Evolutionary conservation across 2,888 invertebrate species (phyloP).

Genomic region (Acrobasis repandana): DNA sequence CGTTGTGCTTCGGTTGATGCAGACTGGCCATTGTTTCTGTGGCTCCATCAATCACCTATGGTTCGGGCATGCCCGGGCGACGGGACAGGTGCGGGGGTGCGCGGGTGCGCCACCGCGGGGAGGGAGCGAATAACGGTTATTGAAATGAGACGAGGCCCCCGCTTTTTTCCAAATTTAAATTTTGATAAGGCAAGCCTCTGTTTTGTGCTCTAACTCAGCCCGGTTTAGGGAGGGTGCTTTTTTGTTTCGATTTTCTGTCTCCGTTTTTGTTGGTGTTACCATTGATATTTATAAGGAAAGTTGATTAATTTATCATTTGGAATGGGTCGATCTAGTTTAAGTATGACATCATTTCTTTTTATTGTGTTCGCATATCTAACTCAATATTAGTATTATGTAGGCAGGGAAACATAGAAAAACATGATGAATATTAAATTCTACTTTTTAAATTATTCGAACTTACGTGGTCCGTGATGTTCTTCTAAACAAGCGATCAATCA

Average conservation of each 20-base stretch:
- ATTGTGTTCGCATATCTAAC: conserved; percentile 16
- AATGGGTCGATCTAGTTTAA: conserved; percentile 16
- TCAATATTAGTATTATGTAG: conserved; percentile 13
- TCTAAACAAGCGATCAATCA: conserved; percentile 28
- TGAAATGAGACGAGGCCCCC: conserved; percentile 79
- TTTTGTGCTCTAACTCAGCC: conserved; percentile 75
- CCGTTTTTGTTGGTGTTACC: conserved; percentile 53
- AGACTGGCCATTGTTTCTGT: conserved; percentile 78
- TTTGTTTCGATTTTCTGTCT: conserved; percentile 67
- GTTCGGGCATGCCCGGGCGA: conserved; percentile 49
- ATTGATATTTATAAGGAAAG: conserved; percentile 37
- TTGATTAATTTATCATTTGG: conserved; percentile 31
- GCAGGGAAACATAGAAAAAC: conserved; percentile 6
- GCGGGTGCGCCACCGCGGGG: conserved; percentile 35
- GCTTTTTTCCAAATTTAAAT: conserved; percentile 82
- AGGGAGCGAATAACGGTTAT: conserved; percentile 78
- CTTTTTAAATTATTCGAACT: conserved; percentile 2
- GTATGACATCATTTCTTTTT: conserved; percentile 18
- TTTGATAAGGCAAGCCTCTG: conserved; percentile 81
- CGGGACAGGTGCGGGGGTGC: conserved; percentile 42
- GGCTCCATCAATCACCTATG: conserved; percentile 78
- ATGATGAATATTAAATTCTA: background rate
- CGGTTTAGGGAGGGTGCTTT: conserved; percentile 68
- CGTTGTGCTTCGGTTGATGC: conserved; percentile 63
- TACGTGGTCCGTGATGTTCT: background rate